phyloP scores from a whole-genome alignment of 2,113 vertebrate species.

The Actinemys pallida region DNA sequence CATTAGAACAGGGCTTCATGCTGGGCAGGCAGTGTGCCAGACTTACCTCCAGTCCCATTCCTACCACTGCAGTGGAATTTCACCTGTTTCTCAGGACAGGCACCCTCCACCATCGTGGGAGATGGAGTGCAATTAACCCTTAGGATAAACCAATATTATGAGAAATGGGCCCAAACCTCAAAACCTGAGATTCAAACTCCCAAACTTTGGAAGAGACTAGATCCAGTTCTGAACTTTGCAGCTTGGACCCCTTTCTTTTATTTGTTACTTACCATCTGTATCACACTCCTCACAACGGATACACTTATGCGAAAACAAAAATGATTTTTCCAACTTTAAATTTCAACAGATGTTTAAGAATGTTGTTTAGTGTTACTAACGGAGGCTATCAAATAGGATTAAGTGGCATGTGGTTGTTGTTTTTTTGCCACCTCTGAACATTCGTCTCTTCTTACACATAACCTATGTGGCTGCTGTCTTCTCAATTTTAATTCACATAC shows the following conservation, averaged over 20 bases:
- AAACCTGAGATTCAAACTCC: background rate
- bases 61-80: background rate
- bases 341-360: background rate
- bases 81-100: background rate
- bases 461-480: background rate
- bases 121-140: background rate
- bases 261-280: background rate
- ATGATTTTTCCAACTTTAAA: background rate
- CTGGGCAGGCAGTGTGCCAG: background rate
- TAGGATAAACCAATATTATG: background rate
- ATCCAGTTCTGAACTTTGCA: background rate
- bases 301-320: background rate
- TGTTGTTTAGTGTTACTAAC: background rate
- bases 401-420: background rate
- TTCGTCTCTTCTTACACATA: background rate
- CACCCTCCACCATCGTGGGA: background rate
- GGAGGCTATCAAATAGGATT: background rate
- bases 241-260: background rate
- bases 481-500: background rate
- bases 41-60: background rate
- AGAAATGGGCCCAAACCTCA: background rate
- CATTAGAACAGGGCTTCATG: background rate
- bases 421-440: slow-evolving; percentile 19
- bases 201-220: background rate
- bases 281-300: background rate